Percentiles rank a stretch among this genome's conserved stretches.
phyloP scores from a whole-genome alignment of 92 coral and sea anemone genomes.

The Palythoa heliodiscus region DNA sequence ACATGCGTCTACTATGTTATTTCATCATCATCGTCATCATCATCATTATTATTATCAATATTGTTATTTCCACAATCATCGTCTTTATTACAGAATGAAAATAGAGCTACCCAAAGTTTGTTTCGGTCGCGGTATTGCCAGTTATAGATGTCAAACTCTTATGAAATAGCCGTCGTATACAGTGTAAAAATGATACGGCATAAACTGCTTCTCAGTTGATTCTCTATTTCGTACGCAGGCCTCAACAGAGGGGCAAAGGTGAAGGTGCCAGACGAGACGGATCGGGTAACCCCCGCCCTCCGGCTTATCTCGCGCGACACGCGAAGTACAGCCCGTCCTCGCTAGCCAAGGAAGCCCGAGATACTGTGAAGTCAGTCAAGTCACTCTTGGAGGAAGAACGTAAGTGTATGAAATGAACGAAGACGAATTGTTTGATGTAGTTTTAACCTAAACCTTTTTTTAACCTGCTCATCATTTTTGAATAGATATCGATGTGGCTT shows the following conservation, averaged over 20 bases:
- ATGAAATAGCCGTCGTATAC: background rate
- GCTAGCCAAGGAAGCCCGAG: constrained; percentile 94
- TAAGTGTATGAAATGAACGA: constrained; percentile 41
- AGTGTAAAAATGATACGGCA: background rate
- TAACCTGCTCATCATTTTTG: no score
- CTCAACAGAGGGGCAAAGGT: constrained; percentile 80
- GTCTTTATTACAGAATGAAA: no score
- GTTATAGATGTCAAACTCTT: no score
- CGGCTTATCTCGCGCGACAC: constrained; percentile 90
- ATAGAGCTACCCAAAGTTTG: no score
- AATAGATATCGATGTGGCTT: no score
- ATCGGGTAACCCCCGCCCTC: constrained; percentile 73
- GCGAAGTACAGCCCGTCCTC: constrained; percentile 77
- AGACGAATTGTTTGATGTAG: no score
- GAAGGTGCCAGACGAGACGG: constrained; percentile 78
- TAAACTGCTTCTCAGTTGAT: background rate
- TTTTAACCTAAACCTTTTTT: no score
- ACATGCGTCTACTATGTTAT: no score
- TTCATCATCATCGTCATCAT: no score
- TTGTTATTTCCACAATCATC: no score
- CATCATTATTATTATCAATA: no score
- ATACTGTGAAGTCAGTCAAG: constrained; percentile 84
- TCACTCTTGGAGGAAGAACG: constrained; percentile 95
- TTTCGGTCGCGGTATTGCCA: no score
- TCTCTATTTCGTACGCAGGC: constrained; percentile 52